These are phyloP conservation scores for Heliconius sara DNA, from an alignment of 2,888 invertebrate species.

Conservation along the genomic window DNA sequence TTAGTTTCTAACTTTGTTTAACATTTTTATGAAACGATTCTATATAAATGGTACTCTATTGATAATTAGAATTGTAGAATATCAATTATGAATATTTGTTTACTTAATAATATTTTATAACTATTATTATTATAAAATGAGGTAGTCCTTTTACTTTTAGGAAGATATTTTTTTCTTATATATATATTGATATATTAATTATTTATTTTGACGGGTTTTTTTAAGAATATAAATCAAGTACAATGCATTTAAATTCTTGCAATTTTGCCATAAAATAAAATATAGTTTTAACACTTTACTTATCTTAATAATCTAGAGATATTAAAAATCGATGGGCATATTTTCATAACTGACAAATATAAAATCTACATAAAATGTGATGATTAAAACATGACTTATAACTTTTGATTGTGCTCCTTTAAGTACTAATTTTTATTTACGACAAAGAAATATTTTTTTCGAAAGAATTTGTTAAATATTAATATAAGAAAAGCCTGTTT, in stretches of 20 bases:
- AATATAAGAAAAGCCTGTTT: conserved; percentile 25
- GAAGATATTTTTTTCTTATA: not conserved
- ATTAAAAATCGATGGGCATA: conserved; percentile 50
- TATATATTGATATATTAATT: not conserved
- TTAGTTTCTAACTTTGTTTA: not conserved
- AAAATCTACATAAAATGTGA: conserved; percentile 3
- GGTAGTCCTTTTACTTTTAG: conserved; percentile 14
- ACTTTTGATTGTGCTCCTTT: conserved; percentile 5
- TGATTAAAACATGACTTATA: not conserved
- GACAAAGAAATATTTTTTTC: not conserved
- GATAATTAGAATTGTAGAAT: not conserved
- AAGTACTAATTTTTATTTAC: conserved; percentile 12
- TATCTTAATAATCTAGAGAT: conserved; percentile 41
- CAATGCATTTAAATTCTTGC: not conserved
- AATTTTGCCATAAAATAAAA: not conserved
- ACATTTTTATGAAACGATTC: not conserved
- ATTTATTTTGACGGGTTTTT: not conserved
- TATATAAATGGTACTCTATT: not conserved
- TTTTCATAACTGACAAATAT: conserved; percentile 38
- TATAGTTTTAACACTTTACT: conserved; percentile 25
- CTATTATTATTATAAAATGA: conserved; percentile 12
- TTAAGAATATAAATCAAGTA: conserved; percentile 1
- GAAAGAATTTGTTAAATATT: not conserved
- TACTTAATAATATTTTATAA: not conserved
- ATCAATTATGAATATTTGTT: not conserved